phyloP scores from a whole-genome alignment of 2,888 invertebrate genomes.

The Drosophila formosana region DNA sequence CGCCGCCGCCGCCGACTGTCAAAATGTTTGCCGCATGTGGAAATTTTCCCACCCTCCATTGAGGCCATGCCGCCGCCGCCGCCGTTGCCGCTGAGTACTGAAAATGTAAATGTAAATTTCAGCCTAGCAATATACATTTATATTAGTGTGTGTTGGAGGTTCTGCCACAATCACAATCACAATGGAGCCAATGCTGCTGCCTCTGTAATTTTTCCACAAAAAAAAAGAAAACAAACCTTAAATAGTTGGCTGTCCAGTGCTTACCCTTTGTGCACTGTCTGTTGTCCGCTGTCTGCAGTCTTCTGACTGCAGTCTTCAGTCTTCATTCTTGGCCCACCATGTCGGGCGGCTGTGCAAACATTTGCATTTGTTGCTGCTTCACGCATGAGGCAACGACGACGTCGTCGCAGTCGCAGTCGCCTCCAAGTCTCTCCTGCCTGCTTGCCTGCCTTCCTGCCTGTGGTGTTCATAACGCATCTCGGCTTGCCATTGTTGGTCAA shows the following conservation, averaged over 20 bases:
- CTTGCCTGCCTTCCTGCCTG: constrained; percentile 39
- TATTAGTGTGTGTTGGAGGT: constrained; percentile 59
- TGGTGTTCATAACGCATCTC: constrained; percentile 70
- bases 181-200: constrained; percentile 27
- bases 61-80: constrained; percentile 35
- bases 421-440: constrained; percentile 18
- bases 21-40: constrained; percentile 71
- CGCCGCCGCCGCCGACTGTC: constrained; percentile 52
- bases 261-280: constrained; percentile 64
- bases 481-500: constrained; percentile 63
- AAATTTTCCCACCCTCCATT: constrained; percentile 78
- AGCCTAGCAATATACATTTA: constrained; percentile 60
- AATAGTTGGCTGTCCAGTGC: constrained; percentile 66
- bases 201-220: constrained; percentile 55
- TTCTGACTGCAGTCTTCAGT: not conserved
- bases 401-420: not conserved
- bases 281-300: not conserved
- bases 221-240: constrained; percentile 26
- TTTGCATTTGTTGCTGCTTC: constrained; percentile 60
- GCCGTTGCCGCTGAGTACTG: constrained; percentile 24
- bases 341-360: constrained; percentile 61
- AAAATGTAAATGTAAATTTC: constrained; percentile 67
- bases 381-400: constrained; percentile 53
- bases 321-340: constrained; percentile 48
- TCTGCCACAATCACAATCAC: constrained; percentile 39